Base-by-base conservation (phyloP, 2,113 vertebrate genomes). In the Oxygymnocypris stewartii region DNA sequence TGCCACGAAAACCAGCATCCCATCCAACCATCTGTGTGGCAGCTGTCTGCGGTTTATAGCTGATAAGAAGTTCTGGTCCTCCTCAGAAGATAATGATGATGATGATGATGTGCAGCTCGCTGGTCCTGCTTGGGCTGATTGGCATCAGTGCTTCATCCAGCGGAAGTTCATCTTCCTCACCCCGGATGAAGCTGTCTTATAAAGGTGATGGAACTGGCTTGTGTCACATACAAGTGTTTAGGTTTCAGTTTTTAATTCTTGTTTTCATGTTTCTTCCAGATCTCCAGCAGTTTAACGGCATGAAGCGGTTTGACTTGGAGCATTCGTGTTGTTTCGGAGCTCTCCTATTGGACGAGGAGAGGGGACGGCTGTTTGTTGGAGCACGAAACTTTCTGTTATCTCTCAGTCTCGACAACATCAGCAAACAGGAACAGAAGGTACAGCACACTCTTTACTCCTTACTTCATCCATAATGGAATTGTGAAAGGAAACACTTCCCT, bases 381-480 rank as follows among this genome's bases (percentile, higher is more conserved):
- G 97, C 96, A 0, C 95, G 97, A 92, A 99, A 99, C 92, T 96
- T 97, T 54, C 94, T 99, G 90, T 93, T 97, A 76, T 98, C 98
- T 4, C 95, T 99, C 54, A 96, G 95, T 49, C 89, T 99, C 92
- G 97, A 99, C 84, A 96, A 99, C 93, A 99, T 99, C 83, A 96
- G 94, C 93, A 97, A 97, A 89, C 92, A 94, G 84, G 94, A 96
- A 86, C 96, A 96, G 84, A 97, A 97, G 97, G 98, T 99, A 89
- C 89, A 10, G 59, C 61, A 20, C 35, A 44, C 13, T 65, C 6
- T 49, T 54, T 49, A n/a, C 67, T 82, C 78, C 49, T 78, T n/a
- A 11, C 37, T 37, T 57, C 67, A 37, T 28, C 6, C 40, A 47
- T 75, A 13, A 47, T 75, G 73, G 7, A 47, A 75, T 23, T 25